Evolutionary conservation across 2,113 vertebrate genomes (phyloP).

Genomic region (Coptodon rendalli): DNA sequence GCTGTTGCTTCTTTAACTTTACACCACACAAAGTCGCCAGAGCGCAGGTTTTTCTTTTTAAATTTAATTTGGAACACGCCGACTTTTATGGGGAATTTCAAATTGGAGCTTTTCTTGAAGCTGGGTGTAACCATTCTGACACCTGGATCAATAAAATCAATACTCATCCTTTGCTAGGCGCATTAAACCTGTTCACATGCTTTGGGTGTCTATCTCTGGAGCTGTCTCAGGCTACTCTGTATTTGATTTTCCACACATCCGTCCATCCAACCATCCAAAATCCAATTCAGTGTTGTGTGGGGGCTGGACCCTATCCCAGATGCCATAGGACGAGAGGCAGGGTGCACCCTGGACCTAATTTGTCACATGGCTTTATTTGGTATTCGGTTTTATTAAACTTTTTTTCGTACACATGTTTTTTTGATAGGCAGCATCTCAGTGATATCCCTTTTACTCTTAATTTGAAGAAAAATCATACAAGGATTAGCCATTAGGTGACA

Average conservation of each 20-base stretch:
- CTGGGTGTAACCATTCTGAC: not conserved
- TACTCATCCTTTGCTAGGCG: not conserved
- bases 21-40: not conserved
- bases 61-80: not conserved
- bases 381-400: not conserved
- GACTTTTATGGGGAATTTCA: not conserved
- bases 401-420: not conserved
- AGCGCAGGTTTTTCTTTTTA: not conserved
- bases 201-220: not conserved
- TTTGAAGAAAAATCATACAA: not conserved
- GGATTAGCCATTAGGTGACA: not conserved
- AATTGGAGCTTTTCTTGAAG: not conserved
- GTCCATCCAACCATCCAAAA: not conserved
- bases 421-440: not conserved
- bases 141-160: conserved; percentile 25
- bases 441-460: not conserved
- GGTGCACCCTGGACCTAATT: not conserved
- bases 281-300: not conserved
- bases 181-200: conserved; percentile 3
- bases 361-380: not conserved
- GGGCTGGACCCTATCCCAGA: not conserved
- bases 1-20: not conserved
- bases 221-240: not conserved
- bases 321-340: not conserved
- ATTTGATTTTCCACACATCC: not conserved